phyloP scores from a whole-genome alignment of 2,888 invertebrate genomes.

The Neoascia interrupta region DNA sequence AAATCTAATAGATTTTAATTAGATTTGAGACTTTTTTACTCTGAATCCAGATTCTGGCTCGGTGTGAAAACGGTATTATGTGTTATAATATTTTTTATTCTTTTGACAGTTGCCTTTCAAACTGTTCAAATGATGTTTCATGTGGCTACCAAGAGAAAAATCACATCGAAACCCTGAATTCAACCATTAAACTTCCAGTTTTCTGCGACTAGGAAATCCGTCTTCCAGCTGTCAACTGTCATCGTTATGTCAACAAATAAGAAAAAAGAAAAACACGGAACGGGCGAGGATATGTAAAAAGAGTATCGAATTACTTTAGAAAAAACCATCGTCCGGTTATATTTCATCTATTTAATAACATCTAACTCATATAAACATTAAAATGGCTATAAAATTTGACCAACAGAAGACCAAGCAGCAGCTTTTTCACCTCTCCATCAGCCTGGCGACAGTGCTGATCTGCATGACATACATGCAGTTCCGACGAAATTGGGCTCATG shows the following conservation, averaged over 20 bases:
- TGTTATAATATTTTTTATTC: no score
- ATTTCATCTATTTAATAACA: conserved; percentile 2
- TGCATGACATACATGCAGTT: conserved; percentile 79
- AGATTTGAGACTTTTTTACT: no score
- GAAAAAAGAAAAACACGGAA: conserved; percentile 22
- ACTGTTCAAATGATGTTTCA: no score
- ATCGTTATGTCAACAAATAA: conserved; percentile 63
- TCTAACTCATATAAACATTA: conserved; percentile 15
- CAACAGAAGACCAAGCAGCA: conserved; percentile 79
- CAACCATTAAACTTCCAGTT: conserved; percentile 10
- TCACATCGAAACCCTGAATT: conserved; percentile 23
- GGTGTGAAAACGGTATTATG: no score
- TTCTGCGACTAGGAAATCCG: neutral
- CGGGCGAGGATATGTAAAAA: conserved; percentile 36
- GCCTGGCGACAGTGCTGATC: conserved; percentile 76
- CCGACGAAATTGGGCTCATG: conserved; percentile 76
- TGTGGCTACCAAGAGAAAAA: no score
- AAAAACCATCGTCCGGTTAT: neutral
- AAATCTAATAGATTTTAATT: no score
- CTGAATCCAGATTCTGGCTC: no score
- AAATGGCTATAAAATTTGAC: conserved; percentile 77
- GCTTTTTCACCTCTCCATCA: conserved; percentile 78
- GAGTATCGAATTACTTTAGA: conserved; percentile 23
- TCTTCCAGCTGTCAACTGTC: conserved; percentile 32
- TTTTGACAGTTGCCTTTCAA: no score